Percentiles rank a stretch among this genome's conserved stretches.
Conservation (phyloP, 2,888 invertebrate species). For the Drosophila prostipennis region DNA sequence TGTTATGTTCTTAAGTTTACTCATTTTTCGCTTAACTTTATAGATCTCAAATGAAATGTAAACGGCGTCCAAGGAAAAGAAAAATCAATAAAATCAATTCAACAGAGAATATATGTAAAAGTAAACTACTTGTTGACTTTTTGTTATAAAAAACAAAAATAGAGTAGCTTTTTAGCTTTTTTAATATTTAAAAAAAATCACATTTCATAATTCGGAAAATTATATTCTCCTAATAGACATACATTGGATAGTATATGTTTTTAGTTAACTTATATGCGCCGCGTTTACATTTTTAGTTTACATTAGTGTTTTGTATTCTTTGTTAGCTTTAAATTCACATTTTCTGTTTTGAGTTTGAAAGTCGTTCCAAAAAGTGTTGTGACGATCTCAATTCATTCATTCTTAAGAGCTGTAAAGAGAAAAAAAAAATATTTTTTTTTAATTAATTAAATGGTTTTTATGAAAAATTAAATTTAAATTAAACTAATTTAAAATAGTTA, state of each 20-base stretch:
- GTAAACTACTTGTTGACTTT: neutral
- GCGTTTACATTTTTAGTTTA: neutral
- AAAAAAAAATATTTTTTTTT: neutral
- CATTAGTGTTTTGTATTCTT: conserved; percentile 10
- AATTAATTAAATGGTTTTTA: no score
- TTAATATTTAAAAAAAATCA: conserved; percentile 11
- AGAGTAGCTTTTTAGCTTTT: neutral
- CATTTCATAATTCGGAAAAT: conserved; percentile 32
- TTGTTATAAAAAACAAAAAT: neutral
- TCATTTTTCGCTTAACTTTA: neutral
- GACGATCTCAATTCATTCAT: conserved; percentile 15
- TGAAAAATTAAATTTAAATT: no score
- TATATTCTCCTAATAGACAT: conserved; percentile 36
- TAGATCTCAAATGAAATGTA: neutral
- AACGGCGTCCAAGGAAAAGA: neutral
- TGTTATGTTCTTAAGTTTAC: neutral
- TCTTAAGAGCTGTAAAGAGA: conserved; percentile 18
- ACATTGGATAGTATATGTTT: neutral
- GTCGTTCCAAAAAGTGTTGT: conserved; percentile 18
- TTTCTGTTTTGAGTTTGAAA: conserved; percentile 2
- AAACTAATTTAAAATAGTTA: no score
- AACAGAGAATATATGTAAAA: neutral
- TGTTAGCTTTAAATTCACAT: conserved; percentile 34
- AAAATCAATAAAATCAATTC: neutral
- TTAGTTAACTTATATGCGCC: conserved; percentile 17